These are phyloP conservation scores for Tromatobia lineatoria DNA, from an alignment of 2,888 invertebrate genomes.

Conservation along the genomic window DNA sequence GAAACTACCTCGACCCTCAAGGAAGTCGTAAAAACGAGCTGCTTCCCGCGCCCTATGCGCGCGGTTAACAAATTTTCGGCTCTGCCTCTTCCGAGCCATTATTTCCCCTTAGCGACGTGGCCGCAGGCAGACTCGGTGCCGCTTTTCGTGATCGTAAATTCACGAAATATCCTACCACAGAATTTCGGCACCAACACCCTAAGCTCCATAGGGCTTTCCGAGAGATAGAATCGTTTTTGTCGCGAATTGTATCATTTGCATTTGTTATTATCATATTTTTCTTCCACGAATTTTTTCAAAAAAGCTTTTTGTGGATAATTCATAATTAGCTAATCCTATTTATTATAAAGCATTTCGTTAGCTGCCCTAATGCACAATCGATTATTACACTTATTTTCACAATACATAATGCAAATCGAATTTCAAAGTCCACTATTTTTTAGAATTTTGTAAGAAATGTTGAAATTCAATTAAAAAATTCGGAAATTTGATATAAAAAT, in stretches of 20 bases:
- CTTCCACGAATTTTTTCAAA: neutral
- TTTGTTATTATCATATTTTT: neutral
- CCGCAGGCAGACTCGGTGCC: slow-evolving; percentile 5
- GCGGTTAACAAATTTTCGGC: slow-evolving; percentile 72
- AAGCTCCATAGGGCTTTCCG: neutral
- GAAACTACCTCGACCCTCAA: slow-evolving; percentile 48
- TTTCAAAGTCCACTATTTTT: no score
- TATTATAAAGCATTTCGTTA: neutral
- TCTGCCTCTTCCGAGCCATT: slow-evolving; percentile 66
- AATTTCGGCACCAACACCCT: slow-evolving; percentile 52
- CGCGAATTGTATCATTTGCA: slow-evolving; percentile 25
- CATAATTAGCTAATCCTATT: neutral
- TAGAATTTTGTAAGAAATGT: no score
- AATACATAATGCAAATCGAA: no score
- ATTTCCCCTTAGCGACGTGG: slow-evolving; percentile 67
- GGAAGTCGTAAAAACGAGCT: slow-evolving; percentile 69
- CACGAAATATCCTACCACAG: slow-evolving; percentile 40
- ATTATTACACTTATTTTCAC: no score
- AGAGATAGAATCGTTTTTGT: slow-evolving; percentile 28
- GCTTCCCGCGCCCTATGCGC: slow-evolving; percentile 59
- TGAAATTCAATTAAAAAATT: no score
- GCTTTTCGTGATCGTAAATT: slow-evolving; percentile 54
- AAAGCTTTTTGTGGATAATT: neutral
- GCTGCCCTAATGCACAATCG: no score
- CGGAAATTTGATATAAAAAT: no score